Evolutionary conservation across 2,888 invertebrate species (phyloP).

Genomic region (Dichetophora obliterata): DNA sequence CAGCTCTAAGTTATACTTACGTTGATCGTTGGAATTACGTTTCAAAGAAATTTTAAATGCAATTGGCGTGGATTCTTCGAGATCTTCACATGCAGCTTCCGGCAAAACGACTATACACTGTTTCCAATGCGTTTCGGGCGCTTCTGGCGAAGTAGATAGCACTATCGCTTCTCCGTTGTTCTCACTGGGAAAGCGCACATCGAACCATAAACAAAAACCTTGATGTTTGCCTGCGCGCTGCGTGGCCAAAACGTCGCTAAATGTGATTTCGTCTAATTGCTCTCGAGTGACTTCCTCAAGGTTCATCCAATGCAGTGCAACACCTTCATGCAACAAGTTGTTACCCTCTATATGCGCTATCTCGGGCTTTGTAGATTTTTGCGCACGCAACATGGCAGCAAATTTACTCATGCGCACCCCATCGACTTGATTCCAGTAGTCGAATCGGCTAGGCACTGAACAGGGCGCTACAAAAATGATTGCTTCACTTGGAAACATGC

Average conservation of each 20-base stretch:
- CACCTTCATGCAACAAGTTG: conserved; percentile 76
- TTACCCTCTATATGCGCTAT: conserved; percentile 72
- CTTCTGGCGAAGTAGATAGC: conserved; percentile 85
- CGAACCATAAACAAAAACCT: conserved; percentile 87
- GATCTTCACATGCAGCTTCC: conserved; percentile 71
- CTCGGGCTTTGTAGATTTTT: conserved; percentile 78
- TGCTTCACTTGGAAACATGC: conserved; percentile 81
- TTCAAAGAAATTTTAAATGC: conserved; percentile 78
- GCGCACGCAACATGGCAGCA: conserved; percentile 74
- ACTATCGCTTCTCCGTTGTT: conserved; percentile 73
- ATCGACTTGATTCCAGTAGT: conserved; percentile 83
- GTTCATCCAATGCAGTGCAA: conserved; percentile 78
- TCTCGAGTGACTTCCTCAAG: conserved; percentile 74
- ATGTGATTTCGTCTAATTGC: conserved; percentile 75
- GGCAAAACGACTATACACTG: conserved; percentile 90
- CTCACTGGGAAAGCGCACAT: conserved; percentile 78
- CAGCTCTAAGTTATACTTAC: conserved; percentile 78
- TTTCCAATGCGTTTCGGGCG: conserved; percentile 91
- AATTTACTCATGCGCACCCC: conserved; percentile 84
- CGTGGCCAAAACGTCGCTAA: conserved; percentile 74
- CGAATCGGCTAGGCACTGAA: conserved; percentile 73
- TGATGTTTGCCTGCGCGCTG: conserved; percentile 74
- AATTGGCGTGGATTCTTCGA: conserved; percentile 74
- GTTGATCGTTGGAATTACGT: conserved; percentile 55
- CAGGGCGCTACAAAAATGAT: conserved; percentile 72